phyloP scores from a whole-genome alignment of 2,797 vertebrate species.

The Erpetoichthys calabaricus region DNA sequence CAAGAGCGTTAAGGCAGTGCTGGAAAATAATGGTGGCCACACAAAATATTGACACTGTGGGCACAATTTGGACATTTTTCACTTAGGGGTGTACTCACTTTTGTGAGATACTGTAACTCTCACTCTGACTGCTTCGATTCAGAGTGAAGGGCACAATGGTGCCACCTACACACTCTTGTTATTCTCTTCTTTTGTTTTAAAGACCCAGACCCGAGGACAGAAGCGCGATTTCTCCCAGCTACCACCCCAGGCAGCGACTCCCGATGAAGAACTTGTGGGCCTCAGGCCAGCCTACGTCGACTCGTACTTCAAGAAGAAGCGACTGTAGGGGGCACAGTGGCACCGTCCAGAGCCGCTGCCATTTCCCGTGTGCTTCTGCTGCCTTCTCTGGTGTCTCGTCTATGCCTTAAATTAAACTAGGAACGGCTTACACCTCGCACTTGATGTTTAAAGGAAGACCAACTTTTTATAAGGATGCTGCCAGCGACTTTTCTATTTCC shows the following conservation, averaged over 20 bases:
- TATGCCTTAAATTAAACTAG: conserved; percentile 48
- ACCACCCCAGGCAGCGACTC: conserved; percentile 58
- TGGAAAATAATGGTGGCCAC: no score
- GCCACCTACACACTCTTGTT: no score
- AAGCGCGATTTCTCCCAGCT: conserved; percentile 76
- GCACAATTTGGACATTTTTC: no score
- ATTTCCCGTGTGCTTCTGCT: conserved; percentile 28
- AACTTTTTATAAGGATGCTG: conserved; percentile 15
- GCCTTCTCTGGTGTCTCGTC: conserved; percentile 47
- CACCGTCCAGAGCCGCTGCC: conserved; percentile 24
- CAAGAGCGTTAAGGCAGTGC: no score
- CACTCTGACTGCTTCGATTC: no score
- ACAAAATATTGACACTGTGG: no score
- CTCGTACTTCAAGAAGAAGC: conserved; percentile 82
- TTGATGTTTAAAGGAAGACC: conserved; percentile 24
- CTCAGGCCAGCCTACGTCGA: conserved; percentile 64
- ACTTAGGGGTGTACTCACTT: no score
- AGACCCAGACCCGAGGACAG: conserved; percentile 64
- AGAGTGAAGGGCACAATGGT: no score
- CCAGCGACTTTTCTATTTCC: no score
- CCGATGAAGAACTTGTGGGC: conserved; percentile 53
- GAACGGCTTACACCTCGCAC: conserved; percentile 23
- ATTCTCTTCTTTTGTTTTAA: background rate
- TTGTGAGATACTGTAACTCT: no score
- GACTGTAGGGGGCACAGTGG: conserved; percentile 50